Evolutionary conservation across 2,797 vertebrate species (phyloP).

Genomic region (Parauchenoglanis ngamensis): DNA sequence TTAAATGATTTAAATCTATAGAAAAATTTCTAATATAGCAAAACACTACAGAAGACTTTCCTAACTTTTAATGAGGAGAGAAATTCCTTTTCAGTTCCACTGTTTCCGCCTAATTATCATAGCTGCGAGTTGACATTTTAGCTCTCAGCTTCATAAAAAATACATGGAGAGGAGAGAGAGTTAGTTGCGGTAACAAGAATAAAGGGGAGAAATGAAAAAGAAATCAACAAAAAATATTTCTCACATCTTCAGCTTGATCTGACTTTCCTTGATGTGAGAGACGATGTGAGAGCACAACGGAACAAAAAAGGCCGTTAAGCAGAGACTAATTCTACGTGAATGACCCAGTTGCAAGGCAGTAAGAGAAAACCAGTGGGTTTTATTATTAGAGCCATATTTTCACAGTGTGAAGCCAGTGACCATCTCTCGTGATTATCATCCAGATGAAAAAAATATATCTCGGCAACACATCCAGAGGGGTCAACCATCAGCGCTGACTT

Average conservation of each 20-base stretch:
- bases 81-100: conserved; percentile 1
- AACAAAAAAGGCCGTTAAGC: not conserved
- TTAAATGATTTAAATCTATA: not conserved
- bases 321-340: not conserved
- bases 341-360: not conserved
- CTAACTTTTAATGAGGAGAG: conserved; percentile 22
- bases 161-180: not conserved
- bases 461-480: conserved; percentile 65
- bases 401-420: conserved; percentile 7
- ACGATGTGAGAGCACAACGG: not conserved
- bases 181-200: not conserved
- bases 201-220: conserved; percentile 3
- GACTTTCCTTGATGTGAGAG: not conserved
- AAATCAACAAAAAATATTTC: not conserved
- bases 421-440: conserved; percentile 69
- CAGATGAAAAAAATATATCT: conserved; percentile 58
- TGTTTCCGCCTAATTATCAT: conserved; percentile 20
- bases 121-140: conserved; percentile 5
- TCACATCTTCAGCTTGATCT: not conserved
- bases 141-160: not conserved
- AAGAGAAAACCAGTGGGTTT: not conserved
- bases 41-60: not conserved
- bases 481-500: conserved; percentile 58
- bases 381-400: not conserved
- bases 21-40: not conserved